Base-by-base conservation (phyloP, 2,113 vertebrate genomes). In the Seriola quinqueradiata region DNA sequence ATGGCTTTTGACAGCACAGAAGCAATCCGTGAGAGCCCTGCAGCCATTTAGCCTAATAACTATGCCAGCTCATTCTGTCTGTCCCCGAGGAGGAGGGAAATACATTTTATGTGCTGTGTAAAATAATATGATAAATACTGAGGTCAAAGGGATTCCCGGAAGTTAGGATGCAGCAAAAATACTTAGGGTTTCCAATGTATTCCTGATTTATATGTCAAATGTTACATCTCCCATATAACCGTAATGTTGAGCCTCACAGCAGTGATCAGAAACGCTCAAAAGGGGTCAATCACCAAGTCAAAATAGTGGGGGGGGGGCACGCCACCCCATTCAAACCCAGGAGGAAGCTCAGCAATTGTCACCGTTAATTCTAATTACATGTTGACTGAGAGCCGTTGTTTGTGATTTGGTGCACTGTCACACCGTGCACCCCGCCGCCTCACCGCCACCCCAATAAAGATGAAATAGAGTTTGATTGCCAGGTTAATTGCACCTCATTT, bases 401-500 rank as follows among this genome's bases (percentile, higher is more conserved):
- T 92, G 89, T 80, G 79, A 86, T 86, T 83, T 68, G 64, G 65
- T 74, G 70, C 44, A 44, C 78, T 19, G 59, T 86, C 87, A 70
- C 79, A 44, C 66, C 16, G 83, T 12, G 50, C 28, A 67, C 77
- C 83, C 74, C 38, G 3, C 50, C 10, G 60, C 84, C 76, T 77
- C 67, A 52, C 68, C 55, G 36, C 65, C 86, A 61, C 84, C 87
- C 77, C 89, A 77, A 86, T 90, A 77, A 88, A 87, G 89, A 90
- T 81, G 64, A 90, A 90, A 91, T 88, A 48, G 77, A 75, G 66
- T 86, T 90, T 93, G 92, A 92, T 89, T 88, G 87, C 69, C 4
- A 70, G 75, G 71, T 80, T 93, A 92, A 94, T 91, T 92, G 90
- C 82, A 50, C 70, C 87, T 91, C 84, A 87, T 92, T 92, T 87